Evolutionary conservation across 2,113 vertebrate genomes (phyloP), one percentile per base, ranked within the genome.

Genomic region (Gasterosteus nipponicus): DNA sequence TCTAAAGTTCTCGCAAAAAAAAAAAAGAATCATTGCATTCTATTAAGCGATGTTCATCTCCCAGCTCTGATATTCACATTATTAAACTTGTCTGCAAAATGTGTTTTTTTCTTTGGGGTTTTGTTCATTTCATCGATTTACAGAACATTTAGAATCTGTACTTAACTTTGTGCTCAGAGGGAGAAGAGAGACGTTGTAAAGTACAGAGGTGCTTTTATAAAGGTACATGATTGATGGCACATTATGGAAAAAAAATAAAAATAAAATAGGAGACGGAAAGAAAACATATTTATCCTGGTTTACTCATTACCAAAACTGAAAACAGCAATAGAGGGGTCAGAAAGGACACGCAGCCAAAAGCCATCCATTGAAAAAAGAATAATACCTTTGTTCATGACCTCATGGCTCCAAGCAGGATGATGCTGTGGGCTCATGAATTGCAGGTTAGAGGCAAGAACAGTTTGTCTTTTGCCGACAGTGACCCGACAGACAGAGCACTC

Each of bases 331-430:
- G 63, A 78, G 49, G 16, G 39, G 64, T 71, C 67, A 71, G 39
- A 82, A 35, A 42, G 38, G 60, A 41, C 22, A 81, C 41, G 61
- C 66, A 58, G 39, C 70, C 26, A 47, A 62, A 35, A 58, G 68
- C 80, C 85, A 73, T 89, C 75, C 75, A 78, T 79, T 76, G 63
- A 84, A 77, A 78, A 80, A 80, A 31, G 10, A 8, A 85, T 19
- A 79, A 59, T 85, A 75, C 79, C 19, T 3, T 80, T 69, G 47
- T 65, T 49, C 57, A 9, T 78, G 83, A 85, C 86, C 74, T 87
- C 68, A 39, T 31, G 73, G 86, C 74, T 83, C 67, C 31, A 16
- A 59, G 59, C 44, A 60, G 22, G 47, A 69, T 64, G n/a, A 69
- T 70, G 22, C 75, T 61, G 54, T 35, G 9, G 49, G 62, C 80